Conservation (phyloP, 37 sponge, comb jelly and placozoan genomes). For the Diacarnus erythraeanus region DNA sequence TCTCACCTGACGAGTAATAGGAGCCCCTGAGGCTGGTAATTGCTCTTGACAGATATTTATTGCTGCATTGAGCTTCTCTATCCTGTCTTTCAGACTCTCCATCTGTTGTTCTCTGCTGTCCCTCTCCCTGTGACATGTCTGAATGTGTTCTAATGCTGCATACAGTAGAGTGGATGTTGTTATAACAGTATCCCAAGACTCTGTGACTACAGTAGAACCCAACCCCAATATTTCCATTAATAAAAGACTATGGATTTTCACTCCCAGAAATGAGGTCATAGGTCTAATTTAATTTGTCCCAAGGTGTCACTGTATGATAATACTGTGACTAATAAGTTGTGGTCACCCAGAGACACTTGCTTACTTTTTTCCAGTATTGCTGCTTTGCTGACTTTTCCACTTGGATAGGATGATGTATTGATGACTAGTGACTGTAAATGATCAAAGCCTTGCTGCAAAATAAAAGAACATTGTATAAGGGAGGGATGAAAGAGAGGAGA, state of each 20-base stretch:
- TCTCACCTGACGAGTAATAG: constrained; percentile 74
- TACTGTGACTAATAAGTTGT: neutral
- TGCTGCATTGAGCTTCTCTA: constrained; percentile 59
- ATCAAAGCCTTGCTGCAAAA: constrained; percentile 74
- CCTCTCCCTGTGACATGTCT: constrained; percentile 55
- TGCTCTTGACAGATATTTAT: constrained; percentile 76
- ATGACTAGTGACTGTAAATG: constrained; percentile 71
- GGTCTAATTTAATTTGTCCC: too few species aligned
- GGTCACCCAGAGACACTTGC: neutral
- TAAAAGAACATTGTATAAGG: neutral
- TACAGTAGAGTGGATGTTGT: neutral
- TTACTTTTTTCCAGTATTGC: constrained; percentile 73
- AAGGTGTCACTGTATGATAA: too few species aligned
- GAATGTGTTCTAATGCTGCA: constrained; percentile 66
- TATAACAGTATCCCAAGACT: neutral
- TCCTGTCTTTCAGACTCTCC: constrained; percentile 36
- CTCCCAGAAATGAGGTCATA: too few species aligned
- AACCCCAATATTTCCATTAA: too few species aligned
- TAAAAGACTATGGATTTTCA: too few species aligned
- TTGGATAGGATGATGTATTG: constrained; percentile 48
- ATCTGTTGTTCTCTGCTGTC: constrained; percentile 51
- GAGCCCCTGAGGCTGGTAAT: constrained; percentile 85
- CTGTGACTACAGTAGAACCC: too few species aligned
- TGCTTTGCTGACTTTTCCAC: constrained; percentile 84
- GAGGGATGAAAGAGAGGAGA: too few species aligned